phyloP scores from a whole-genome alignment of 2,888 invertebrate species.

The Harpalus rubripes region DNA sequence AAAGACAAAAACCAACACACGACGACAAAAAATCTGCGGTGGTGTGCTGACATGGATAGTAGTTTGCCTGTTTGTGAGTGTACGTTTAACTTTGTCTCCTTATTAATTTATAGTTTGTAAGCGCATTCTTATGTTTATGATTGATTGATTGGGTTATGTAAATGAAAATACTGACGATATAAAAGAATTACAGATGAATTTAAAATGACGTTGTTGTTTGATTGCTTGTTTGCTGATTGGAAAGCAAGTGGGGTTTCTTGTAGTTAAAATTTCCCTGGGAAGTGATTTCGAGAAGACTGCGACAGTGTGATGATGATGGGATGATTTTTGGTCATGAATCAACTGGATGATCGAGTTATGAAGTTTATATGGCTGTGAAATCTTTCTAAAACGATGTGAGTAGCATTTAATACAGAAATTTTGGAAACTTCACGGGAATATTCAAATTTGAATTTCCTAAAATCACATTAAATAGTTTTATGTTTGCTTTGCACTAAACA shows the following conservation, averaged over 20 bases:
- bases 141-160: conserved; percentile 66
- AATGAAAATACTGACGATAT: conserved; percentile 61
- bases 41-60: conserved; percentile 64
- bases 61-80: conserved; percentile 66
- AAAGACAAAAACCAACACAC: conserved; percentile 58
- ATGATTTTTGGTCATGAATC: conserved; percentile 58
- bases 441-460: conserved; percentile 24
- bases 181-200: conserved; percentile 56
- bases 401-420: conserved; percentile 40
- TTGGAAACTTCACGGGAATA: conserved; percentile 55
- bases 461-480: conserved; percentile 27
- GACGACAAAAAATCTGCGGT: conserved; percentile 41
- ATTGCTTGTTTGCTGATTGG: conserved; percentile 51
- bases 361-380: conserved; percentile 52
- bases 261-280: conserved; percentile 38
- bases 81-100: conserved; percentile 60
- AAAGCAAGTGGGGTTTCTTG: conserved; percentile 44
- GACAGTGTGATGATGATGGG: conserved; percentile 50
- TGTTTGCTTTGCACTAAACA: conserved; percentile 45
- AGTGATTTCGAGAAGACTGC: conserved; percentile 51
- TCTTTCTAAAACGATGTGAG: conserved; percentile 54
- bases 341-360: conserved; percentile 56
- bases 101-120: conserved; percentile 65
- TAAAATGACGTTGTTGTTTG: conserved; percentile 56
- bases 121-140: conserved; percentile 62